phyloP scores from a whole-genome alignment of 2,113 vertebrate species.

The Oryzias celebensis region DNA sequence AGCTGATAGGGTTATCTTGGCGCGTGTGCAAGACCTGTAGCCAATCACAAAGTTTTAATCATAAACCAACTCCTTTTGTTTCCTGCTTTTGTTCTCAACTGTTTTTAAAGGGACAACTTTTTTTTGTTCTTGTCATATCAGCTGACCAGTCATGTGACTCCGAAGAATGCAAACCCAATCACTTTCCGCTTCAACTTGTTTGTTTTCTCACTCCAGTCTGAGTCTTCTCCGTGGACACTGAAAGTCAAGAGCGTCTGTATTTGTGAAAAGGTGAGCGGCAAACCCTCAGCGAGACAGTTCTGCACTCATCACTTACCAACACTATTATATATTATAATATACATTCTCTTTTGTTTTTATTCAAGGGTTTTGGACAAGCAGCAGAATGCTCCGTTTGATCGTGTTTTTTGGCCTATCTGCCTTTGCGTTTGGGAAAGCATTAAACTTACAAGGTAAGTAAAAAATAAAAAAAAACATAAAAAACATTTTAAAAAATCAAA shows the following conservation, averaged over 20 bases:
- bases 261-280: too few relatives aligned
- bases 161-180: conserved; percentile 7
- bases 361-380: conserved; percentile 1
- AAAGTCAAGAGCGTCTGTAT: conserved; percentile 23
- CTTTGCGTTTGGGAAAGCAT: conserved; percentile 52
- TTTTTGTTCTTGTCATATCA: conserved; percentile 24
- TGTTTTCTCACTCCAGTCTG: conserved; percentile 4
- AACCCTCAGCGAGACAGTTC: neutral
- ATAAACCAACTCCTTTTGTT: neutral
- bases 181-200: conserved; percentile 1
- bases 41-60: conserved; percentile 1
- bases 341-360: neutral
- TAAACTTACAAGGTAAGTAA: conserved; percentile 54
- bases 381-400: conserved; percentile 56
- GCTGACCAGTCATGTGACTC: conserved; percentile 63
- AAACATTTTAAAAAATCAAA: neutral
- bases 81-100: neutral
- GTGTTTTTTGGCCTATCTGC: conserved; percentile 54
- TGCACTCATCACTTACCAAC: neutral
- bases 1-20: neutral
- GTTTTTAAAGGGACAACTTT: conserved; percentile 18
- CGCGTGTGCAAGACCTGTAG: neutral
- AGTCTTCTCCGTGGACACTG: neutral
- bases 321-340: neutral
- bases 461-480: neutral